Evolutionary conservation across 2,113 vertebrate species (phyloP).

Genomic region (Chitala chitala): DNA sequence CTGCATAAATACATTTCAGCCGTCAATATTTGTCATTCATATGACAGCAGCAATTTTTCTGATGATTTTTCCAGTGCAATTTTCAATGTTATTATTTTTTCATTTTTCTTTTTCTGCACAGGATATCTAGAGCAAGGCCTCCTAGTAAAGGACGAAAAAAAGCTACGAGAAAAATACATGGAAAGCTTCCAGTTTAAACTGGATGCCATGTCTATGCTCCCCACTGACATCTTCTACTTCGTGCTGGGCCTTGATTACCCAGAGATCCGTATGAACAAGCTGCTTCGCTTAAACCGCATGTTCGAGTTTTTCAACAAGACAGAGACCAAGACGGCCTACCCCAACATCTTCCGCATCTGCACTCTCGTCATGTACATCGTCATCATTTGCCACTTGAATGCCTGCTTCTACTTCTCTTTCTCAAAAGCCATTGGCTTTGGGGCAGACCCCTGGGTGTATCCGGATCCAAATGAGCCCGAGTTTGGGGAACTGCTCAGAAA

Average conservation of each 20-base stretch:
- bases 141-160: constrained; percentile 75
- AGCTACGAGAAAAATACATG: constrained; percentile 73
- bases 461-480: constrained; percentile 58
- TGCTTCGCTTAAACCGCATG: constrained; percentile 83
- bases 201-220: constrained; percentile 80
- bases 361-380: constrained; percentile 97
- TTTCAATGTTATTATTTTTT: background rate
- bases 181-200: constrained; percentile 77
- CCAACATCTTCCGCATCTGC: constrained; percentile 91
- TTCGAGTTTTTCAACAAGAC: constrained; percentile 92
- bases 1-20: no score
- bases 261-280: constrained; percentile 87
- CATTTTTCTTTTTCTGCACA: constrained; percentile 36
- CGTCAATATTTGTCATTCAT: no score
- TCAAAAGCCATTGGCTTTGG: constrained; percentile 86
- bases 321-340: constrained; percentile 93
- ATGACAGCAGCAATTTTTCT: background rate
- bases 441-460: constrained; percentile 66
- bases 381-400: constrained; percentile 98
- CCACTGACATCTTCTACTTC: constrained; percentile 84
- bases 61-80: background rate
- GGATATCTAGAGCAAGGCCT: constrained; percentile 92
- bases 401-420: constrained; percentile 91
- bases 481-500: constrained; percentile 81
- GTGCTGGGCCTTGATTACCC: constrained; percentile 82